These are phyloP conservation scores for Naja naja DNA, from an alignment of 2,113 vertebrate species.

Conservation along the genomic window DNA sequence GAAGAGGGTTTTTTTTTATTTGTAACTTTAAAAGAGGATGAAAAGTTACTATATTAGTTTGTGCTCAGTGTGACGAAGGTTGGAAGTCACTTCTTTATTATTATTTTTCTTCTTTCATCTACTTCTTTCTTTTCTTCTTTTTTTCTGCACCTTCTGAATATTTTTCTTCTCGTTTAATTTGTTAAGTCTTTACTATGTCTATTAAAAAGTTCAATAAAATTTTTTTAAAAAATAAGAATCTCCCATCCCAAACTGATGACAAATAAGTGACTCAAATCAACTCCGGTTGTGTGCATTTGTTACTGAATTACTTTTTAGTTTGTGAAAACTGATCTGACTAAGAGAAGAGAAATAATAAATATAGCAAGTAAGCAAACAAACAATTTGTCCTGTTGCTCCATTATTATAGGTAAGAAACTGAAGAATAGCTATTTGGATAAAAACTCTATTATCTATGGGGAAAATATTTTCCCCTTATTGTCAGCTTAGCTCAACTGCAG, in stretches of 20 bases:
- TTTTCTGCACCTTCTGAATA: neutral
- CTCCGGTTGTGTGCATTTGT: neutral
- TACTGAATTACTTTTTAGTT: neutral
- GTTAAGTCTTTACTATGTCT: neutral
- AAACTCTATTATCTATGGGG: slow-evolving; percentile 7
- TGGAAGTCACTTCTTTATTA: neutral
- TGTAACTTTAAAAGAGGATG: neutral
- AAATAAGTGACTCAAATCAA: neutral
- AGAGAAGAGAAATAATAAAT: neutral
- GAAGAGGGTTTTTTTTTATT: neutral
- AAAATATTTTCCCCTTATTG: neutral
- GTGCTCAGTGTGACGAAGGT: neutral
- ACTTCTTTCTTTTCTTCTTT: neutral
- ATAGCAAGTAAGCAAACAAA: neutral
- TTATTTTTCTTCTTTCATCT: neutral
- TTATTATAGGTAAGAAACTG: neutral
- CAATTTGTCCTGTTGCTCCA: neutral
- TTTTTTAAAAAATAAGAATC: neutral
- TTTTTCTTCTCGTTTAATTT: neutral
- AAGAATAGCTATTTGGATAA: slow-evolving; percentile 5
- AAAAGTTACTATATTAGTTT: neutral
- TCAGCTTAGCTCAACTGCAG: slow-evolving; percentile 25
- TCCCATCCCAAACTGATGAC: neutral
- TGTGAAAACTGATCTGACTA: neutral
- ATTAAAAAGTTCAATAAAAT: neutral